A percentile compares a stretch with the other conserved stretches of the same genome.
These are phyloP conservation scores for Salvelinus sp. DNA, from an alignment of 2,113 vertebrate species.

Conservation along the genomic window DNA sequence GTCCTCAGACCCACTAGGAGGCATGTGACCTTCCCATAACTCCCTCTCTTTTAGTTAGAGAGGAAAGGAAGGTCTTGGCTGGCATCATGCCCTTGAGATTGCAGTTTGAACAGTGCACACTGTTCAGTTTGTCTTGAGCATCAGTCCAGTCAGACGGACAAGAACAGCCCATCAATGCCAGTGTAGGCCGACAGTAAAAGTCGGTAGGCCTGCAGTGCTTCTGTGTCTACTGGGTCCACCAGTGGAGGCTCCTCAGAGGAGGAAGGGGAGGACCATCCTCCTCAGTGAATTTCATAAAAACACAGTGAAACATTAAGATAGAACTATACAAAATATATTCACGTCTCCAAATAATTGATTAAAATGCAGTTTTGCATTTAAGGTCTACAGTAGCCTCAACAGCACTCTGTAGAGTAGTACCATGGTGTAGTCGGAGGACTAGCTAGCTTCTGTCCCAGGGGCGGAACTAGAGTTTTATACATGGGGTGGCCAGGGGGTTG, in stretches of 20 bases:
- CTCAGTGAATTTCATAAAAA: too few species aligned
- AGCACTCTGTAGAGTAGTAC: too few species aligned
- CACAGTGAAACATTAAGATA: too few species aligned
- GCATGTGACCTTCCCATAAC: constrained; percentile 66
- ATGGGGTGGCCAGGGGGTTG: too few species aligned
- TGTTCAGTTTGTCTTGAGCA: constrained; percentile 64
- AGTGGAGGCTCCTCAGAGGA: constrained; percentile 19
- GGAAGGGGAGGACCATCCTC: constrained; percentile 32
- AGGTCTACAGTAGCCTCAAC: too few species aligned
- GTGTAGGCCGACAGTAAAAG: neutral
- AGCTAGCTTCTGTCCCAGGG: too few species aligned
- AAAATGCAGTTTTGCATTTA: too few species aligned
- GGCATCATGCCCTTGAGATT: constrained; percentile 39
- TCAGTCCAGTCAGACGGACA: constrained; percentile 55
- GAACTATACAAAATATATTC: too few species aligned
- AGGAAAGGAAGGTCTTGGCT: constrained; percentile 61
- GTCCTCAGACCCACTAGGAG: constrained; percentile 54
- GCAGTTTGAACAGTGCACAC: constrained; percentile 22
- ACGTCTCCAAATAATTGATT: too few species aligned
- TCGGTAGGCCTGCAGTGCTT: constrained; percentile 18
- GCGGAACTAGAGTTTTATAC: too few species aligned
- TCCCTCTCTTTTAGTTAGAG: constrained; percentile 64
- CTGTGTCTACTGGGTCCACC: constrained; percentile 58
- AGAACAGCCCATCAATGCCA: constrained; percentile 44
- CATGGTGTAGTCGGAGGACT: too few species aligned